Evolutionary conservation across 1,140 invertebrate genomes (phyloP).

Genomic region (Phymastichus coffea): DNA sequence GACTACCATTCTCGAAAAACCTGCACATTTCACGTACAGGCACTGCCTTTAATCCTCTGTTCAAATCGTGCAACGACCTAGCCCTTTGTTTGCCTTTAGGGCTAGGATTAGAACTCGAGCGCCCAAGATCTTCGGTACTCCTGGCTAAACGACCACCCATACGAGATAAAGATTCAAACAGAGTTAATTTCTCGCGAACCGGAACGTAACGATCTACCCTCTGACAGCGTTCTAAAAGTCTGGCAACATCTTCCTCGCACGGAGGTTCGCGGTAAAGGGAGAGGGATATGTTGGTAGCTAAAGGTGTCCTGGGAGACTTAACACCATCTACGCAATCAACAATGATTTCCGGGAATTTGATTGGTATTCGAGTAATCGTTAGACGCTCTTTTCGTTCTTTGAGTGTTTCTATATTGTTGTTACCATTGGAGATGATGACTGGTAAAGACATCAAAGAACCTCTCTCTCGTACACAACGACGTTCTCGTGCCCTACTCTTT

Average conservation of each 20-base stretch:
- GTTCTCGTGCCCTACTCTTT: conserved; percentile 48
- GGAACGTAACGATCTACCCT: conserved; percentile 63
- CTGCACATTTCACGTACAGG: conserved; percentile 63
- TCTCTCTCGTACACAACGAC: conserved; percentile 39
- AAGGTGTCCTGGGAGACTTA: neutral
- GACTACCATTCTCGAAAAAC: conserved; percentile 56
- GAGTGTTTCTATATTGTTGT: conserved; percentile 33
- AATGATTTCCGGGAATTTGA: neutral
- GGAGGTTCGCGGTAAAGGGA: conserved; percentile 29
- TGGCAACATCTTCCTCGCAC: conserved; percentile 52
- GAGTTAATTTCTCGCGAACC: conserved; percentile 61
- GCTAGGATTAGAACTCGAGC: conserved; percentile 41
- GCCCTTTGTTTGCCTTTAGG: conserved; percentile 55
- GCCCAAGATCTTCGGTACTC: conserved; percentile 56
- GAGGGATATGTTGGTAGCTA: conserved; percentile 7
- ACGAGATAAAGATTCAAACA: conserved; percentile 62
- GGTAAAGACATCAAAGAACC: neutral
- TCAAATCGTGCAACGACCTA: conserved; percentile 62
- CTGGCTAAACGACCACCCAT: conserved; percentile 55
- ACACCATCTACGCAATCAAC: neutral
- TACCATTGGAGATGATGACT: neutral
- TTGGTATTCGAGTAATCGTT: neutral
- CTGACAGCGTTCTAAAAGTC: conserved; percentile 59
- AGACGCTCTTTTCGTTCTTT: conserved; percentile 37
- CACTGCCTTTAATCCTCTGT: conserved; percentile 47